Conservation (phyloP, 23 tunicate species). For the Ciona savignyi region DNA sequence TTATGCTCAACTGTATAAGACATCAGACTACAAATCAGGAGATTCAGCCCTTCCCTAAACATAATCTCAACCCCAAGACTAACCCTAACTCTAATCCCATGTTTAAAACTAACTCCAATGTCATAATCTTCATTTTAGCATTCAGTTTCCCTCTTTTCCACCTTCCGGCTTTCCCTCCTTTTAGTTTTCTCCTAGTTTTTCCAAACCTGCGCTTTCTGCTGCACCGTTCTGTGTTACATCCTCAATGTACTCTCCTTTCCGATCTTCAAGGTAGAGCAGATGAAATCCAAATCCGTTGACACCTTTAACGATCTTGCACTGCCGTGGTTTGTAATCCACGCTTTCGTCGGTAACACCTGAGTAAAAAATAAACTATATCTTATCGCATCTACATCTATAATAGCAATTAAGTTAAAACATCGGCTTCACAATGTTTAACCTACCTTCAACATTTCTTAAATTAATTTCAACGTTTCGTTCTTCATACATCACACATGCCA, state of each 20-base stretch:
- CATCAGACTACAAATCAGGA: too few species aligned
- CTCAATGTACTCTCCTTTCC: constrained; percentile 97
- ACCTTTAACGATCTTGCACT: constrained; percentile 48
- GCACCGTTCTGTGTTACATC: constrained; percentile 67
- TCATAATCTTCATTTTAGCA: too few species aligned
- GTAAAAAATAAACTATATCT: not conserved
- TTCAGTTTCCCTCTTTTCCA: too few species aligned
- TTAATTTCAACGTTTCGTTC: constrained; percentile 80
- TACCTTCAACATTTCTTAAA: constrained; percentile 90
- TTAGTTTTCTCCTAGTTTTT: too few species aligned
- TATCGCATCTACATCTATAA: too few species aligned
- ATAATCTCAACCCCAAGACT: too few species aligned
- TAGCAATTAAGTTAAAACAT: not conserved
- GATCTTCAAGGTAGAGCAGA: constrained; percentile 90
- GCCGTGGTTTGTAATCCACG: constrained; percentile 65
- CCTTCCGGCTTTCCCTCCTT: too few species aligned
- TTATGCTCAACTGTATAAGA: too few species aligned
- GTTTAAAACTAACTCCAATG: too few species aligned
- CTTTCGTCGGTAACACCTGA: constrained; percentile 64
- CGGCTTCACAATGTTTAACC: not conserved
- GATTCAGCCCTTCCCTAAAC: too few species aligned
- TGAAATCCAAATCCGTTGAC: constrained; percentile 86
- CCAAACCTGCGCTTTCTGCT: constrained; percentile 66
- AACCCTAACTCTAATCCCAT: too few species aligned
- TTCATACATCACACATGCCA: constrained; percentile 52